These are phyloP conservation scores for Dryococelus australis DNA, from an alignment of 2,888 invertebrate genomes.

Conservation along the genomic window DNA sequence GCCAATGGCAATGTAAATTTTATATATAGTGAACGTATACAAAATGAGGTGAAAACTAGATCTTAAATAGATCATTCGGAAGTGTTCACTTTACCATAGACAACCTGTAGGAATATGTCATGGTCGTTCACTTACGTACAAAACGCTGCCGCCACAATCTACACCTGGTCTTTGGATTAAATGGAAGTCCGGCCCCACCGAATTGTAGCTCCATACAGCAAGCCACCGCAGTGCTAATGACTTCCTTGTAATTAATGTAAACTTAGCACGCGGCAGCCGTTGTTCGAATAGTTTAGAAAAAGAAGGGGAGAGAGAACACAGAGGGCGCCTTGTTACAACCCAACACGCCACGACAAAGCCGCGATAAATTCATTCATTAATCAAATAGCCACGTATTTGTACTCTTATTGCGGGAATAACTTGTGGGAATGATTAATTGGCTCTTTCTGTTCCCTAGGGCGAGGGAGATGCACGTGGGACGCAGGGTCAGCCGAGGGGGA, in stretches of 20 bases:
- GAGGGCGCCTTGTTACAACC: not conserved
- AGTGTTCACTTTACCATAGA: too few relatives aligned
- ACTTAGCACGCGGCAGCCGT: not conserved
- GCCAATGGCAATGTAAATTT: too few relatives aligned
- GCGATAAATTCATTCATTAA: not conserved
- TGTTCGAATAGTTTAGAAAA: not conserved
- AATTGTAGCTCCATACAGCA: not conserved
- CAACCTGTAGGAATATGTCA: too few relatives aligned
- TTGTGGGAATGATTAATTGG: not conserved
- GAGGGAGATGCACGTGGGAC: not conserved
- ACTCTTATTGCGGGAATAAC: not conserved
- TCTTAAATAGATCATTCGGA: too few relatives aligned
- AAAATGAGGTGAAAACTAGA: too few relatives aligned
- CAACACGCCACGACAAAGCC: not conserved
- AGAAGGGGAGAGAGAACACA: not conserved
- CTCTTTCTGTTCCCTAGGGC: not conserved
- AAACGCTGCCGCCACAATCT: too few relatives aligned
- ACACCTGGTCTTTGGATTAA: too few relatives aligned
- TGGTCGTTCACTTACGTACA: too few relatives aligned
- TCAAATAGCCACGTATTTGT: conserved; percentile 9
- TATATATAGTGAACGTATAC: too few relatives aligned
- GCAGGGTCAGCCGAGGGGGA: not conserved
- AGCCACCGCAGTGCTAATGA: not conserved
- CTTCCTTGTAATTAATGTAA: conserved; percentile 9
- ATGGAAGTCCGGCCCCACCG: not conserved